Base-by-base conservation (phyloP, 1,140 invertebrate species). In the Thaumatotibia leucotreta region DNA sequence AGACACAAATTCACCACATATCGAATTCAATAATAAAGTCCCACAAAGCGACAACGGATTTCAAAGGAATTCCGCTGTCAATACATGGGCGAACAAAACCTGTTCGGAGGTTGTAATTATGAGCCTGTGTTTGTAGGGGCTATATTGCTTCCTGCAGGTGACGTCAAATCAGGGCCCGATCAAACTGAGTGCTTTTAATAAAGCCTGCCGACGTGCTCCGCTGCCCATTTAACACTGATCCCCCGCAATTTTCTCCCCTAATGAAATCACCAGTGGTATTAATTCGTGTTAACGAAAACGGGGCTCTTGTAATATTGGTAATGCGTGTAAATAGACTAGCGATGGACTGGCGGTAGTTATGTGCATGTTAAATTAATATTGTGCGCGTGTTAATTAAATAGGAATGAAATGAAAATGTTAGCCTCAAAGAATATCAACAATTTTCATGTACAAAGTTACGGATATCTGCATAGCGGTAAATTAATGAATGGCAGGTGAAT, bases 121-220 rank as follows among this genome's bases (percentile, higher is more conserved):
- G 81, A 77, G 70, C 64, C 74, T 35, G 79, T 72, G 79, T 84
- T 79, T 83, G 80, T 80, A 68, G 68, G 70, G 68, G 69, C 79
- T 84, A 80, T 86, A 86, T 85, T 87, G 75, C 77, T 79, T 80
- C 78, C 83, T 89, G 86, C 83, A 86, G 80, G 80, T 87, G 87
- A 87, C 84, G 80, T 78, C 74, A 74, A 83, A 84, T 84, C 82
- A 76, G 64, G 74, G 66, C 63, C 65, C 80, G 83, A 89, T 89
- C 86, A 89, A 87, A 87, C 84, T 80, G 85, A 86, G 80, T 78
- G 83, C 83, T 88, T 86, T 89, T 86, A 89, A 89, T 89, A 88
- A 86, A 84, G 74, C 76, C 69, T 63, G 54, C 75, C 68, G 67
- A 70, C 69, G 69, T 68, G 52, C 65, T 65, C 61, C 71, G 63